Conservation (phyloP, 2,797 vertebrate species). For the Sebastes glaucus region DNA sequence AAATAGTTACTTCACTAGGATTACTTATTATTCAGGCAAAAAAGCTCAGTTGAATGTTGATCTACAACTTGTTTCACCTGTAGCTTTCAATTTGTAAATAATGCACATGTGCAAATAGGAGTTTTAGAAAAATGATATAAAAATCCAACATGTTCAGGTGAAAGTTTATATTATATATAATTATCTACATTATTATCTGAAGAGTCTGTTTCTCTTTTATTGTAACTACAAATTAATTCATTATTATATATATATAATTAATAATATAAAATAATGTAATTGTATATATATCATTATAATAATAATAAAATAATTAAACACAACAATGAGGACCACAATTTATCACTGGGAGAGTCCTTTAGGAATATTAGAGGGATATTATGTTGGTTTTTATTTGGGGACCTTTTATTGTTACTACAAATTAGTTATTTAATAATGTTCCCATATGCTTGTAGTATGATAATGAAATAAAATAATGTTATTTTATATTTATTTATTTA, state of each 20-base stretch:
- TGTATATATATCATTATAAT: too few relatives aligned
- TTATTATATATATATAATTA: not conserved
- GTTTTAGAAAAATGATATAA: not conserved
- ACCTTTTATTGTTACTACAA: not conserved
- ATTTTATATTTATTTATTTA: too few relatives aligned
- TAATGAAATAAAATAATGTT: too few relatives aligned
- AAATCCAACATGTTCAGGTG: not conserved
- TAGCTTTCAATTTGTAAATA: not conserved
- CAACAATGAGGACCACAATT: too few relatives aligned
- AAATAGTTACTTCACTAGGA: not conserved
- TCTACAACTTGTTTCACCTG: not conserved
- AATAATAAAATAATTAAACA: too few relatives aligned
- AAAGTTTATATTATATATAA: not conserved
- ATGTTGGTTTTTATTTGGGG: not conserved
- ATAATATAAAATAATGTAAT: too few relatives aligned
- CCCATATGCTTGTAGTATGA: too few relatives aligned
- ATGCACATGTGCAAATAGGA: not conserved
- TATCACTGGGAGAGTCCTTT: not conserved
- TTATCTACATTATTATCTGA: not conserved
- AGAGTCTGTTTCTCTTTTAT: not conserved
- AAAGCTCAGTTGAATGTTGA: not conserved
- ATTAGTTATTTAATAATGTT: too few relatives aligned
- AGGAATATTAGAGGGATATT: not conserved
- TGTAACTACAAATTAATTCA: not conserved
- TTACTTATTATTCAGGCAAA: not conserved